Base-by-base conservation (phyloP, 2,888 invertebrate species). In the Amaurobius ferox region DNA sequence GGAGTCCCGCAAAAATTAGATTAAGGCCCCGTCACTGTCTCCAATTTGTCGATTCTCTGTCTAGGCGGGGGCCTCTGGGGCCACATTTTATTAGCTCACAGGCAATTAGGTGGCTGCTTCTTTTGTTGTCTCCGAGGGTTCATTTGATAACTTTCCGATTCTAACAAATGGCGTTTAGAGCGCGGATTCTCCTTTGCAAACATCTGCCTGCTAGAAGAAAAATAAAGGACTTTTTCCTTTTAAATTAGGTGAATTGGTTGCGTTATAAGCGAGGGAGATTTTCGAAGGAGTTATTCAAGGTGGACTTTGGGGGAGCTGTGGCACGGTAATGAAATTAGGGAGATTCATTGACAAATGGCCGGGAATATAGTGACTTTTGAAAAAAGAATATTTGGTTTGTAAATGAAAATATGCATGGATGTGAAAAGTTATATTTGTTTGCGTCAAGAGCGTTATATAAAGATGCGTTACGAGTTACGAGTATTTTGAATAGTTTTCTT, bases 101-200 rank as follows among this genome's bases (percentile, higher is more conserved):
- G 77, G 83, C 83, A 83, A 83, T 83, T 83, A 83, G 83, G 83
- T 77, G 71, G 71, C 83, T 71, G 44, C 83, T 72, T 83, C 72
- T 72, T 83, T 83, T 83, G 71, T 55, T 83, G 44, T 81, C 70
- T 64, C 32, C 64, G 26, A 44, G 83, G 64, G 71, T 83, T 83
- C 83, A 83, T 83, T 83, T 83, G 83, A 83, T 83, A 83, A 83
- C 83, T 83, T 83, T 83, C 81, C 81, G 70, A 81, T 81, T 81
- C 76, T 35, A 55, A 72, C 77, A 77, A 83, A 77, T 71, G 83
- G 77, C 83, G 83, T 77, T 81, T 76, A 71, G 81, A 70, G 74
- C 76, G 80, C 68, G 66, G 19, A 23, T 30, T 28, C 32, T 35
- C 66, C 19, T 83, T 83, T 83, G 83, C 77, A 83, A 83, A 83